Base-by-base conservation (phyloP, 53 echinoderm and acorn worm genomes). In the Mesocentrotus franciscanus region DNA sequence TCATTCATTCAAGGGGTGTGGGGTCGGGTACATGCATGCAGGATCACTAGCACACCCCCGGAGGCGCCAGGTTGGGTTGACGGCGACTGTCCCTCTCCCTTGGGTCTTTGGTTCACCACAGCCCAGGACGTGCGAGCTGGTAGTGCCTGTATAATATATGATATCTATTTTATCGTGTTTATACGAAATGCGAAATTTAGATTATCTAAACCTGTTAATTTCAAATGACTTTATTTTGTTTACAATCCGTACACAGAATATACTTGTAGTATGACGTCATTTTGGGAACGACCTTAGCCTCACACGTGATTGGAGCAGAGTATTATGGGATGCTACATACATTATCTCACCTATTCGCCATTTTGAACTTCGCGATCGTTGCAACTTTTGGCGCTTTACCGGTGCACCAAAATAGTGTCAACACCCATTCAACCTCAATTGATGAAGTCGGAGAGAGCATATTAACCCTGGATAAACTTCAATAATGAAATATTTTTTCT, bases 291-390 rank as follows among this genome's bases (percentile, higher is more conserved):
- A 94, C 95, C 95, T 94, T 68, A 94, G 85, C 36, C 95, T 94
- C 85, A 68, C 95, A 94, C 95, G 95, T 94, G 95, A 94, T 94
- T 85, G 95, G 95, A 94, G 95, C 95, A 94, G 85, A 94, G 95
- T 94, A 94, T 94, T 94, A 94, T 94, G 95, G 95, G 95, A 94
- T 94, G 95, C 95, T 94, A 70, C 87, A 85, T 85, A 94, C 17
- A 94, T 85, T 71, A 94, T 94, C 95, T 85, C 85, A 78, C 39
- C 56, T 42, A 68, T 64, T 85, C 95, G 95, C 95, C 95, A 94
- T 94, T 94, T 94, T 94, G 95, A 85, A 94, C 61, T 85, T 85
- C 95, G 70, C 72, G 95, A 85, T 94, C 95, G 95, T 94, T 94
- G 95, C 49, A 94, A 93, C 39, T 94, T 94, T 94, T 94, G 95